These are phyloP conservation scores for Dasyornis broadbenti DNA, from an alignment of 2,113 vertebrate genomes.

Conservation along the genomic window DNA sequence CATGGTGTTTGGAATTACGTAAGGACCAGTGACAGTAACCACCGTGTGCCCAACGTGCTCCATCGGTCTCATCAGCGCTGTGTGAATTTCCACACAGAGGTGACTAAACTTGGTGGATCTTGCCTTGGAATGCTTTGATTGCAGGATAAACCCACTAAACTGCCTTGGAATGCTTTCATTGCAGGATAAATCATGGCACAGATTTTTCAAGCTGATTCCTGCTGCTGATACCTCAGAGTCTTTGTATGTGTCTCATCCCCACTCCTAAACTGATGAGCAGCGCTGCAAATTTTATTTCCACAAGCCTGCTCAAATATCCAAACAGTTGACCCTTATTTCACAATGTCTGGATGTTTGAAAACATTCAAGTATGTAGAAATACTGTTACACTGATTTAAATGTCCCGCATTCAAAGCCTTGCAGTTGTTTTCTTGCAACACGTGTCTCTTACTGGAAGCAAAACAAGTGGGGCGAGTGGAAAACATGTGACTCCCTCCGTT, in stretches of 20 bases:
- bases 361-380: conserved; percentile 45
- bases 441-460: conserved; percentile 55
- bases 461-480: conserved; percentile 48
- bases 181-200: rapidly evolving
- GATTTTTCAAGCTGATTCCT: not conserved
- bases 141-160: not conserved
- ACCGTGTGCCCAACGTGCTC: not conserved
- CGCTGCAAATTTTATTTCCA: not conserved
- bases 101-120: not conserved
- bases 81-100: not conserved
- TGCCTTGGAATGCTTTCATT: not conserved
- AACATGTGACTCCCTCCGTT: conserved; percentile 12
- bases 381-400: not conserved
- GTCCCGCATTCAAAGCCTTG: not conserved
- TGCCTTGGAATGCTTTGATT: not conserved
- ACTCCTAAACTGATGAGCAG: not conserved
- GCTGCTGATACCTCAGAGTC: not conserved
- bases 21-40: not conserved
- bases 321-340: not conserved
- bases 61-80: not conserved
- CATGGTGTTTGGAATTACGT: not conserved
- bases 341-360: conserved; percentile 38
- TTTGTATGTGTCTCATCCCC: not conserved
- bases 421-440: conserved; percentile 58
- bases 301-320: not conserved